These are phyloP conservation scores for Lethocerus indicus DNA, from an alignment of 1,140 invertebrate genomes.

Conservation along the genomic window DNA sequence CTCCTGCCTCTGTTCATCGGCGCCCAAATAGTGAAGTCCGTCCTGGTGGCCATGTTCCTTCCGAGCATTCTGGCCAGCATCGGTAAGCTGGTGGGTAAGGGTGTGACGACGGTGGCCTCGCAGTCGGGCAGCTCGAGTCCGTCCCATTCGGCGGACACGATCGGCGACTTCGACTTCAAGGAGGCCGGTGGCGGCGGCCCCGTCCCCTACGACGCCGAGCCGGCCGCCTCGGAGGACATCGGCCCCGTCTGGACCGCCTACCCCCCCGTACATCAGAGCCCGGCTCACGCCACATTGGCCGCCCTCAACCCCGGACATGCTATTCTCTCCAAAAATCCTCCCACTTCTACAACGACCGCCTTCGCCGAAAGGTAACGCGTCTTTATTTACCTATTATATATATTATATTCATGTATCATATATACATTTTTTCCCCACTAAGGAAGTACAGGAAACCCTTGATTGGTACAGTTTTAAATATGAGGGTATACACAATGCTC, in stretches of 20 bases:
- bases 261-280: no score
- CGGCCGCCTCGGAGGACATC: constrained; percentile 17
- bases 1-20: constrained; percentile 46
- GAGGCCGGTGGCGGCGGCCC: constrained; percentile 18
- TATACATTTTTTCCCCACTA: no score
- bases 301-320: constrained; percentile 7
- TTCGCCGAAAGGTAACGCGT: no score
- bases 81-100: constrained; percentile 65
- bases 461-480: no score
- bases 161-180: constrained; percentile 50
- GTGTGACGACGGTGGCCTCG: constrained; percentile 19
- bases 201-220: constrained; percentile 17
- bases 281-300: constrained; percentile 10
- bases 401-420: no score
- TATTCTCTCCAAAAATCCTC: no score
- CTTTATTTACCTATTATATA: no score
- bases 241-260: constrained; percentile 9
- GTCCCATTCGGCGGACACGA: constrained; percentile 23
- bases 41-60: constrained; percentile 60
- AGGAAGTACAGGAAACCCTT: no score
- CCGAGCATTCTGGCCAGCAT: constrained; percentile 63
- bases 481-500: no score
- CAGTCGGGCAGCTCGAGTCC: constrained; percentile 25
- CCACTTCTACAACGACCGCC: no score
- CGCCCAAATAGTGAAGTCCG: constrained; percentile 58